Conservation (phyloP, 2,113 vertebrate genomes). For the Myanophis thanlyinensis region DNA sequence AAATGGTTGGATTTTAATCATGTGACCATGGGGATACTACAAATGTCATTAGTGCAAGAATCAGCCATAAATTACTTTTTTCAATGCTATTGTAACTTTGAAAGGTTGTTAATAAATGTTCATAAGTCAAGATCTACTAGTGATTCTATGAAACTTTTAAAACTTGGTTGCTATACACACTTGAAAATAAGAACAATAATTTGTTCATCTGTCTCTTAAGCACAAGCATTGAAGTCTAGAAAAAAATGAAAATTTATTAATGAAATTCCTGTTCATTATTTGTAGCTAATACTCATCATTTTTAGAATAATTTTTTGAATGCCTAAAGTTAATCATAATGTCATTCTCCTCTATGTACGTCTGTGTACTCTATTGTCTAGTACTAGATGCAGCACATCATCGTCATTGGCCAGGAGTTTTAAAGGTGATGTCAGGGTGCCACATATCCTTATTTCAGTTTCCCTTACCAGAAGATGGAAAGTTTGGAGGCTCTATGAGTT, state of each 20-base stretch:
- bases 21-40: background rate
- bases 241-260: background rate
- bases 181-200: background rate
- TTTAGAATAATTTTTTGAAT: background rate
- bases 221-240: background rate
- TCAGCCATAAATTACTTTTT: background rate
- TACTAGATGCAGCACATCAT: slow-evolving; percentile 93
- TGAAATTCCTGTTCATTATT: accelerated
- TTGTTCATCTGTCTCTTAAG: background rate
- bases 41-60: background rate
- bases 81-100: background rate
- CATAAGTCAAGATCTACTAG: background rate
- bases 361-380: slow-evolving; percentile 60
- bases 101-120: background rate
- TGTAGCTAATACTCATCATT: background rate
- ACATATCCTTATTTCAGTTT: slow-evolving; percentile 96
- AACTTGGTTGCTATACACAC: background rate
- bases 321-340: background rate
- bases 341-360: background rate
- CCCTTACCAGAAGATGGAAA: slow-evolving; percentile 93
- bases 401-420: slow-evolving; percentile 96
- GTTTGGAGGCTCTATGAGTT: slow-evolving; percentile 95
- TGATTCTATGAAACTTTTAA: background rate
- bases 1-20: background rate
- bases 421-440: slow-evolving; percentile 91